Base-by-base conservation (phyloP, 92 coral and sea anemone genomes). In the Porites cylindrica region DNA sequence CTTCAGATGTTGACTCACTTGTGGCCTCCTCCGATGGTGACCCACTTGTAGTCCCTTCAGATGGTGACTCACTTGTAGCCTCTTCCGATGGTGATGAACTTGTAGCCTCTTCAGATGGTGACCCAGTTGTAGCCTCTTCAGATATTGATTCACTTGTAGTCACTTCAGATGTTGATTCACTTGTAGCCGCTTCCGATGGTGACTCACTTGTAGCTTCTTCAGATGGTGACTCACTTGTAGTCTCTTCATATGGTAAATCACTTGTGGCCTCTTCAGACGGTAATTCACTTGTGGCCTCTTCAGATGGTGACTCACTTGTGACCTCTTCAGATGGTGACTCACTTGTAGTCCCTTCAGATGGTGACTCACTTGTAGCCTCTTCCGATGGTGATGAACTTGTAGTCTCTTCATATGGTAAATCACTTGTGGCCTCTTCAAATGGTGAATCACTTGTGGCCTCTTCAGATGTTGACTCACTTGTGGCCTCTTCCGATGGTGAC, bases 1-100 rank as follows among this genome's bases (percentile, higher is more conserved):
- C 70, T 66, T 66, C 70, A 66, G 70, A 66, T 1, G 70, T 43
- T 66, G 70, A 66, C 2, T 66, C 38, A 20, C 70, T 66, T 66
- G 70, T 66, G 26, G 16, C 43, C 5, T 66, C 70, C 21, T 20
- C 70, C 8, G 32, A 20, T n/a, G 70, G 70, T 66, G 70, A 66
- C 23, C 7, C 70, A 66, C 12, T 19, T n/a, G 70, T 66, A 2
- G 70, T 13, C 12, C 21, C 26, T 20, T 66, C 70, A 6, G 43
- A 66, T 1, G 70, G 26, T 66, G 70, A 20, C 3, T 66, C 70
- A 66, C 26, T 66, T 66, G 70, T 21, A 12, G 70, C 70, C 21
- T 66, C 70, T 66, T 66, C 70, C 0, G 38, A 66, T n/a, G 70
- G 43, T 66, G 70, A 20, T 7, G 23, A 21, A 53, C 58, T 53